Evolutionary conservation across 1,140 invertebrate species (phyloP).

Genomic region (Papilio polyxenes): DNA sequence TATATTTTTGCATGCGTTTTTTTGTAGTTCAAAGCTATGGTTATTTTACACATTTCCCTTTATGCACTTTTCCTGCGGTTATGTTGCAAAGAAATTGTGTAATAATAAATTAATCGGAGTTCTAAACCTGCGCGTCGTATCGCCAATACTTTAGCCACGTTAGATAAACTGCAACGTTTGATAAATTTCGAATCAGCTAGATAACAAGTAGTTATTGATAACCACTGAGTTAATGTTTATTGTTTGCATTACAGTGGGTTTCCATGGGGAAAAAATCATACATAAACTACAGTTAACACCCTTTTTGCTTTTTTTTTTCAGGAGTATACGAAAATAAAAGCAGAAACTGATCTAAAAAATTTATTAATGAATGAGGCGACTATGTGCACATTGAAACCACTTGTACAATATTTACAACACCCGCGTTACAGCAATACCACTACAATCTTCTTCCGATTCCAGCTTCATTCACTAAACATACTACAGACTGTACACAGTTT

Average conservation of each 20-base stretch:
- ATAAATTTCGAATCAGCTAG: conserved; percentile 39
- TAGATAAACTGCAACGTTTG: conserved; percentile 28
- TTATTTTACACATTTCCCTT: not conserved
- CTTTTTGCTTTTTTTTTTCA: not conserved
- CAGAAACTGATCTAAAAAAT: conserved; percentile 77
- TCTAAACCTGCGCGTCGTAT: not conserved
- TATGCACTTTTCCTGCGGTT: not conserved
- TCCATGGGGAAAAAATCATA: not conserved
- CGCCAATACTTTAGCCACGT: not conserved
- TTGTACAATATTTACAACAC: conserved; percentile 78
- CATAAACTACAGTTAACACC: not conserved
- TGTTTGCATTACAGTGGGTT: conserved; percentile 23
- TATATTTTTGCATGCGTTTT: not conserved
- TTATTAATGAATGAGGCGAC: conserved; percentile 80
- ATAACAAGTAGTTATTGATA: conserved; percentile 7
- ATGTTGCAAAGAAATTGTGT: not conserved
- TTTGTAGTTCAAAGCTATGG: not conserved
- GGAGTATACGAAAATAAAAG: not conserved
- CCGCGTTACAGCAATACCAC: conserved; percentile 57
- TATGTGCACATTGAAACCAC: conserved; percentile 80
- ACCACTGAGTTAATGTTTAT: not conserved
- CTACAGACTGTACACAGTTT: conserved; percentile 78
- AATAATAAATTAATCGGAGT: not conserved
- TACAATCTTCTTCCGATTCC: conserved; percentile 48
- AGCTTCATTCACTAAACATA: conserved; percentile 63